Percentiles rank a stretch among this genome's conserved stretches.
These are phyloP conservation scores for Pyrocoelia pectoralis DNA, from an alignment of 2,888 invertebrate genomes.

Conservation along the genomic window DNA sequence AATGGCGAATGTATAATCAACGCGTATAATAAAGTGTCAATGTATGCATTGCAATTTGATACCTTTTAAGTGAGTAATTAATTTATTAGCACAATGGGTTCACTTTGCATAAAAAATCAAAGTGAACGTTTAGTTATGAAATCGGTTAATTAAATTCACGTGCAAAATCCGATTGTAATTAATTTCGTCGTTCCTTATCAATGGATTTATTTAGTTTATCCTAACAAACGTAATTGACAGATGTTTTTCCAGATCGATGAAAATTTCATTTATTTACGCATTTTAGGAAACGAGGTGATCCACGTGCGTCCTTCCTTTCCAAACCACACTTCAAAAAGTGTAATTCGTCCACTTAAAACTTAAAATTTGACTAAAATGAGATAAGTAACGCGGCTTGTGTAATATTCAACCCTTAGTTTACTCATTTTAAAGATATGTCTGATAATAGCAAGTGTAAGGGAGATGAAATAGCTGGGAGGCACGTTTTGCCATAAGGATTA, in stretches of 20 bases:
- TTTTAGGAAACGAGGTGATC: background rate
- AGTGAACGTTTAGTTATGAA: background rate
- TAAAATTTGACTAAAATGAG: background rate
- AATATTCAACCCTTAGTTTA: constrained; percentile 4
- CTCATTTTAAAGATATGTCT: constrained; percentile 2
- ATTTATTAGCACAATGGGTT: constrained; percentile 3
- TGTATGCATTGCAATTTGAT: no score
- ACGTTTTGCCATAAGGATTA: constrained; percentile 15
- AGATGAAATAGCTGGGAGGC: constrained; percentile 12
- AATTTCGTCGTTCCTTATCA: background rate
- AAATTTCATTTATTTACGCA: no score
- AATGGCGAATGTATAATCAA: no score
- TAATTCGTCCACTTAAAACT: background rate
- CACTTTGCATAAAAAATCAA: constrained; percentile 5
- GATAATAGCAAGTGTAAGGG: constrained; percentile 15
- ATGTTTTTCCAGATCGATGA: no score
- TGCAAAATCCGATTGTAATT: no score
- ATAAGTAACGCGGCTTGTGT: background rate
- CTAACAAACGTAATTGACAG: background rate
- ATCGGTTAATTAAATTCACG: background rate
- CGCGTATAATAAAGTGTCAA: no score
- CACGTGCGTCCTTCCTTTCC: background rate
- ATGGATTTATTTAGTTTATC: background rate
- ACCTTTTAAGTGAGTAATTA: constrained; percentile 8
- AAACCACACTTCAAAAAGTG: background rate